Evolutionary conservation across 1,140 invertebrate genomes (phyloP), one percentile per base, ranked within the genome.

Genomic region (Streblospio benedicti): DNA sequence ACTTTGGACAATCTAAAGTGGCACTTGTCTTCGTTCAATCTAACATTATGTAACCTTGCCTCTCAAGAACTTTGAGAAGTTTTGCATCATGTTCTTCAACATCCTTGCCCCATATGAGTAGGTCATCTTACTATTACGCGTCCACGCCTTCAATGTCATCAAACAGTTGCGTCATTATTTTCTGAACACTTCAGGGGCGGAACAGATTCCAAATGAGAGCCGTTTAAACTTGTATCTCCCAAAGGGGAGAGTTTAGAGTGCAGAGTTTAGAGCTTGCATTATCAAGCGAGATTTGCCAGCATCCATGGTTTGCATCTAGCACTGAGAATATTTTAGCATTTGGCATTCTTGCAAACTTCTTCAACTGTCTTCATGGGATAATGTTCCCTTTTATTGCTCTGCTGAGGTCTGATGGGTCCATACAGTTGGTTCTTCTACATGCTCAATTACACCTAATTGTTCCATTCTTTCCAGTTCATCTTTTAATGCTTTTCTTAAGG

Each of bases 91-190:
- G 61, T 18, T 61, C 66, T n/a, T 57, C 32, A 16, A 69, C 53
- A 51, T 69, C 65, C 16, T 64, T 47, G 1, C 33, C 25, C 0
- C 63, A 50, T 27, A 69, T 58, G 51, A 59, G 61, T 38, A 56
- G 65, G n/a, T 59, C 67, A 30, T 69, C 56, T n/a, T 54, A 59
- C 57, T 5, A 61, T 30, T 28, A 66, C 62, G 20, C 65, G 58
- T 47, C 64, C 60, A 31, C 62, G 27, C 25, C n/a, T n/a, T n/a
- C n/a, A n/a, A n/a, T n/a, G n/a, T n/a, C n/a, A n/a, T n/a, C n/a
- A n/a, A n/a, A n/a, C n/a, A n/a, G n/a, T n/a, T n/a, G n/a, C n/a
- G n/a, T n/a, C n/a, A n/a, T n/a, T n/a, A n/a, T n/a, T n/a, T n/a
- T n/a, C n/a, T n/a, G n/a, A n/a, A n/a, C n/a, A n/a, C n/a, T n/a